phyloP scores from a whole-genome alignment of 2,113 vertebrate genomes.

The Mus spicilegus region DNA sequence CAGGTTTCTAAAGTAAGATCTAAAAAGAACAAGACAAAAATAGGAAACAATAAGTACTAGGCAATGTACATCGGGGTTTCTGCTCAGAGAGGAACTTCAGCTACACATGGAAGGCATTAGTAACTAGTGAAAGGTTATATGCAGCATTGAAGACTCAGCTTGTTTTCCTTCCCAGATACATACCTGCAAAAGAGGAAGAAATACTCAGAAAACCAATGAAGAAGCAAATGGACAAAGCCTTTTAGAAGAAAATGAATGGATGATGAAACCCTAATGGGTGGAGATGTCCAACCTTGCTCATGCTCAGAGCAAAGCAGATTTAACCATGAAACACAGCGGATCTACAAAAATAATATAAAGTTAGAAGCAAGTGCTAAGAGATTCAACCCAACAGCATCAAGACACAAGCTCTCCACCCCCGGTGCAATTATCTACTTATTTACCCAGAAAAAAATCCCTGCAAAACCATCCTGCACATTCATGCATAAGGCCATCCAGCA shows the following conservation, averaged over 20 bases:
- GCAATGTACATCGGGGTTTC: neutral
- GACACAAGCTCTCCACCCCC: neutral
- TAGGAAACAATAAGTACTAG: neutral
- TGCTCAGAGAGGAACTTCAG: neutral
- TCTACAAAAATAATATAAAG: constrained; percentile 33
- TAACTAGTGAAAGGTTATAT: neutral
- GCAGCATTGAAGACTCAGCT: neutral
- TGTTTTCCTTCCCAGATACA: neutral
- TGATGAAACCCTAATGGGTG: constrained; percentile 24
- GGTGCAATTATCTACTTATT: neutral
- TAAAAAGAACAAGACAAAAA: neutral
- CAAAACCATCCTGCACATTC: neutral
- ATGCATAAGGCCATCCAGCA: neutral
- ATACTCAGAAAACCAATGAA: neutral
- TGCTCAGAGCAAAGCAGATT: constrained; percentile 54
- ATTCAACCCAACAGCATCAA: neutral
- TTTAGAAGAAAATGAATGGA: constrained; percentile 54
- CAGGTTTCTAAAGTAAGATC: neutral
- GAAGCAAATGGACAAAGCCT: neutral
- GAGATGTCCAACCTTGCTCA: constrained; percentile 7
- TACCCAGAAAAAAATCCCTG: neutral
- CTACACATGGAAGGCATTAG: neutral
- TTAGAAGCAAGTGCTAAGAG: neutral
- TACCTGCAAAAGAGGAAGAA: neutral
- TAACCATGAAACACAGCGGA: neutral